These are phyloP conservation scores for Actinostola sp. DNA, from an alignment of 92 coral and sea anemone species.

Conservation along the genomic window DNA sequence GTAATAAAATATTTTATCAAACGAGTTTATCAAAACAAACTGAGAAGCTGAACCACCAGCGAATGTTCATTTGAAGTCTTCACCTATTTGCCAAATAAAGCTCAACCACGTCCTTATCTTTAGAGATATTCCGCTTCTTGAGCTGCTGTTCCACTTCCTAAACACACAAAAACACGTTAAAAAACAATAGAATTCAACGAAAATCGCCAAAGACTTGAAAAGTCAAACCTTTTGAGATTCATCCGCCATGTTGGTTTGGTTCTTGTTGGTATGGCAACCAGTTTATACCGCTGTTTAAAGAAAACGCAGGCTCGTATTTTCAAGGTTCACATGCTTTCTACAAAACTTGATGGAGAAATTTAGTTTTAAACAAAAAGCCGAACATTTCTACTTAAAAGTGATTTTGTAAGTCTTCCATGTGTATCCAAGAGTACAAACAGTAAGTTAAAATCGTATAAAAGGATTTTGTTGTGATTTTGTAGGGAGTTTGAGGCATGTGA, in stretches of 20 bases:
- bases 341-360: constrained; percentile 44
- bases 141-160: constrained; percentile 80
- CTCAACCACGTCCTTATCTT: constrained; percentile 84
- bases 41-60: constrained; percentile 3
- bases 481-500: constrained; percentile 42
- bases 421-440: background rate
- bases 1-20: background rate
- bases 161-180: background rate
- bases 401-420: constrained; percentile 38
- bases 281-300: constrained; percentile 8
- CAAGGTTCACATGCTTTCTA: background rate
- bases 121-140: constrained; percentile 61
- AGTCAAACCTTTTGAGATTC: constrained; percentile 41
- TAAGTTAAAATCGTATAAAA: background rate
- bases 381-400: constrained; percentile 56
- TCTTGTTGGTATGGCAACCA: constrained; percentile 65
- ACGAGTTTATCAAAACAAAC: background rate
- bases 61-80: constrained; percentile 8
- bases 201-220: constrained; percentile 16
- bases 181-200: background rate
- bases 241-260: constrained; percentile 75
- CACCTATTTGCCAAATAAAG: constrained; percentile 79
- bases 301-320: constrained; percentile 34
- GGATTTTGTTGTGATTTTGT: background rate
- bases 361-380: constrained; percentile 47